Base-by-base conservation (phyloP, 2,113 vertebrate species). In the Phocoena phocoena region DNA sequence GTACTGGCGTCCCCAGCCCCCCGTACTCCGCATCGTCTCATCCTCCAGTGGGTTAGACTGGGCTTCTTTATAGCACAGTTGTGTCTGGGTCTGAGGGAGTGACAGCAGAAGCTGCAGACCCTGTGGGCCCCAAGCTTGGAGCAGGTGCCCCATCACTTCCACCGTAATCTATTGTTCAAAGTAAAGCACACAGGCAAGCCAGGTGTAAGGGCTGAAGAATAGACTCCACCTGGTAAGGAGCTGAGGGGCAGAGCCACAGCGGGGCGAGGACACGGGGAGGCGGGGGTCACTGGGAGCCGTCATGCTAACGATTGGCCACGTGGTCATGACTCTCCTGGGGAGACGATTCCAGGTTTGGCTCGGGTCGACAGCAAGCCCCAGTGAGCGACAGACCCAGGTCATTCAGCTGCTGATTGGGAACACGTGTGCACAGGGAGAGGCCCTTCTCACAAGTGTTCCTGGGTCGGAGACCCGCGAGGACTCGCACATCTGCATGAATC, bases 291-390 rank as follows among this genome's bases (percentile, higher is more conserved):
- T 1, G 13, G n/a, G 38, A 18, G 14, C 80, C 36, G 25, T 28
- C 38, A 2, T 8, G 3, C 8, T 28, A 5, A 26, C 26, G 55
- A 38, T 26, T 23, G 33, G n/a, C 23, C 31, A 47, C 44, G 0
- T 60, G 9, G 36, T 33, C 28, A 2, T 55, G 23, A 28, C 23
- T 47, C 82, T 53, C 26, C 0, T 0, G 28, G 63, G n/a, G 65
- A 92, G 65, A 58, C 23, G 9, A 55, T n/a, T 50, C 67, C n/a
- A 17, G 60, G 33, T 67, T 76, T 41, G 33, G 68, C 58, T n/a
- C n/a, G 74, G 17, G 26, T 55, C 14, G 50, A 71, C 71, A 95
- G 77, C 28, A 11, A 76, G 23, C 44, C 36, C 17, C 25, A 73
- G 21, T 80, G 84, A 70, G 41, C 53, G 18, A 15, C 15, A 85